phyloP scores from a whole-genome alignment of 2,888 invertebrate genomes.

The Thereva nobilitata region DNA sequence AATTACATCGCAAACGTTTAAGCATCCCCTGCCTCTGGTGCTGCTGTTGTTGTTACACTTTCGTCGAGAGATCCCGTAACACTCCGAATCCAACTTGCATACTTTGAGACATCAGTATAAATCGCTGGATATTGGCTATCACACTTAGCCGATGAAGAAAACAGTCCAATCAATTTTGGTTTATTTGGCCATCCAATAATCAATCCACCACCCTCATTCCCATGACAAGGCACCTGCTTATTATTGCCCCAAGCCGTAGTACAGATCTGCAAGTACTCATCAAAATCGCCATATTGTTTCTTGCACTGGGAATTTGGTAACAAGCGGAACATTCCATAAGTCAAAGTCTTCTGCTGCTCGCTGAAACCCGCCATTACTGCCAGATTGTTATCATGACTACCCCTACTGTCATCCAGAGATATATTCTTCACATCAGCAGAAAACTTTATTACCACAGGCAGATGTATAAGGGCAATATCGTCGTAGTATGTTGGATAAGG shows the following conservation, averaged over 20 bases:
- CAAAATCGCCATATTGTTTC: constrained; percentile 13
- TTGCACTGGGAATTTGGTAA: constrained; percentile 20
- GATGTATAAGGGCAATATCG: background rate
- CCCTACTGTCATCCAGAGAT: background rate
- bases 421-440: background rate
- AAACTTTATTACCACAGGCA: background rate
- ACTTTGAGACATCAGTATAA: constrained; percentile 22
- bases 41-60: no score
- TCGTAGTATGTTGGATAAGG: background rate
- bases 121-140: constrained; percentile 19
- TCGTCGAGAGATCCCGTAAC: no score
- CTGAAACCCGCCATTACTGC: constrained; percentile 35
- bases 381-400: background rate
- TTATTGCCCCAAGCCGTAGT: constrained; percentile 29
- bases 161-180: constrained; percentile 25
- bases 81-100: constrained; percentile 20
- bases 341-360: background rate
- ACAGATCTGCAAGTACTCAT: constrained; percentile 32
- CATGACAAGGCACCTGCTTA: constrained; percentile 28
- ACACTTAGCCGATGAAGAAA: constrained; percentile 14
- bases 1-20: no score
- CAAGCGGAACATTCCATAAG: constrained; percentile 24
- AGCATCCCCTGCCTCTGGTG: no score
- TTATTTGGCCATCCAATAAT: constrained; percentile 21
- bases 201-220: constrained; percentile 37